phyloP scores from a whole-genome alignment of 2,888 invertebrate genomes.

The Nemoura dubitans region DNA sequence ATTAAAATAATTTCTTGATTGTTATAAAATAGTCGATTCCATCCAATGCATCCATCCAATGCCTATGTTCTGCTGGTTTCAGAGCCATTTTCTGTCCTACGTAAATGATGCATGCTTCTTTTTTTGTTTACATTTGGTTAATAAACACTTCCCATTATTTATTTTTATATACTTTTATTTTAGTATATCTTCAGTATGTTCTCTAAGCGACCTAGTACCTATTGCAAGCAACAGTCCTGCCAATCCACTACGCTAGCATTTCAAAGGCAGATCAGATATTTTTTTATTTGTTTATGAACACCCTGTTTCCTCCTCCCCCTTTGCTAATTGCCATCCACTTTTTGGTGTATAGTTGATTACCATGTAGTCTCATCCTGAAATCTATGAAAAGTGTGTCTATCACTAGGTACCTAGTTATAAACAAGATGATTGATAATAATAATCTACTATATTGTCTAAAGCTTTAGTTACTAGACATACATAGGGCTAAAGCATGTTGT shows the following conservation, averaged over 20 bases:
- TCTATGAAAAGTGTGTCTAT: not conserved
- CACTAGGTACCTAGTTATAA: not conserved
- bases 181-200: not conserved
- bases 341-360: not conserved
- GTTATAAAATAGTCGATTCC: not conserved
- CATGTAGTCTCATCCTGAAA: not conserved
- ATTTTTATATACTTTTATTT: not conserved
- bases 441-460: not conserved
- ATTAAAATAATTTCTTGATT: not conserved
- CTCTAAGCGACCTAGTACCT: too few species aligned
- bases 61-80: not conserved
- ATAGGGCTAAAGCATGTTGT: conserved; percentile 19
- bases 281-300: too few species aligned
- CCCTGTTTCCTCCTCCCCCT: not conserved
- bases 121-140: not conserved
- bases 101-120: not conserved
- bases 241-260: too few species aligned
- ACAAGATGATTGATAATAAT: conserved; percentile 12
- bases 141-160: not conserved
- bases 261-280: too few species aligned
- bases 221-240: too few species aligned
- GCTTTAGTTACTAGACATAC: not conserved
- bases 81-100: not conserved
- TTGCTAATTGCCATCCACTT: not conserved
- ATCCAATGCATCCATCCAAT: conserved; percentile 7